A percentile compares a stretch with the other conserved stretches of the same genome.
Conservation (phyloP, 2,113 vertebrate species). For the Amia ocellicauda region DNA sequence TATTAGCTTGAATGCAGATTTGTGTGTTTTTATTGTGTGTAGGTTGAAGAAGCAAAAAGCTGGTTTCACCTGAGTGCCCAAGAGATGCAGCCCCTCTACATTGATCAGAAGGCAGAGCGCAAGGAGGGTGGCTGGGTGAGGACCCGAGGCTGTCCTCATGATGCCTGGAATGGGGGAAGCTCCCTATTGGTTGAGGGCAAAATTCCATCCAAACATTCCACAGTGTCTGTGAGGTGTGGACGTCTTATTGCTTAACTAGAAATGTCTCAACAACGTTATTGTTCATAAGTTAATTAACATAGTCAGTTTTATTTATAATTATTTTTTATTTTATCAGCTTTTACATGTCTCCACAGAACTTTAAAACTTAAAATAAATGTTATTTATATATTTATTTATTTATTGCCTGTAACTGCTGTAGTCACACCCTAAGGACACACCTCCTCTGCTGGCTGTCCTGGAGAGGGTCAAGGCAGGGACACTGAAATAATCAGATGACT, state of each 20-base stretch:
- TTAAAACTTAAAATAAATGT: no score
- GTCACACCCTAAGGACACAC: no score
- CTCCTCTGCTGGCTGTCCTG: no score
- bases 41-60: constrained; percentile 66
- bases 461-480: background rate
- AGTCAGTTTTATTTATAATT: no score
- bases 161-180: constrained; percentile 82
- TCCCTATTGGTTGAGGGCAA: constrained; percentile 77
- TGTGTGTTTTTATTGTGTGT: background rate
- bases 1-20: background rate
- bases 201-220: constrained; percentile 49
- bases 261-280: no score
- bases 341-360: rapidly evolving
- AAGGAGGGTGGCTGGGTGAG: constrained; percentile 56
- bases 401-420: no score
- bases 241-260: background rate
- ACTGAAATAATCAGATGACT: background rate
- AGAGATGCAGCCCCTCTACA: constrained; percentile 81
- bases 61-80: constrained; percentile 85
- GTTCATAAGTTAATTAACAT: no score
- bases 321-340: no score
- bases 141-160: constrained; percentile 68
- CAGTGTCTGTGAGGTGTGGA: constrained; percentile 65
- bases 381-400: no score
- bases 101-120: background rate